Base-by-base conservation (phyloP, 2,113 vertebrate species). In the Cryptomyrus ogoouensis region DNA sequence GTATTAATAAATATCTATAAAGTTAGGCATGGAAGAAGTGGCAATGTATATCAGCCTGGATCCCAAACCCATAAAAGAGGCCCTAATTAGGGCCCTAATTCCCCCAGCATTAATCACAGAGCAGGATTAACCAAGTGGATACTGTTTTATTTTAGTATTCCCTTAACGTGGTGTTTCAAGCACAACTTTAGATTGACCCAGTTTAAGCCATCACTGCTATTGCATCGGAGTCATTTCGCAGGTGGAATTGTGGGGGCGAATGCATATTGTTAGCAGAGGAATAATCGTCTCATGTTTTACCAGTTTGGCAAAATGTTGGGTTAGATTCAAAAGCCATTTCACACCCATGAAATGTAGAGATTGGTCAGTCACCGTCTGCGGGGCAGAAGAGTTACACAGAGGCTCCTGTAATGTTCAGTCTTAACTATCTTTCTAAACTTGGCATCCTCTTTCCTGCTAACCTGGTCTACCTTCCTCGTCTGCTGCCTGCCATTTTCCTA, bases 361-460 rank as follows among this genome's bases (percentile, higher is more conserved):
- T 53, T 31, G n/a, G 49, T 27, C 8, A 21, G 27, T 88, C 52
- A 24, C 17, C 3, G 9, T 39, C 9, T 88, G 15, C 21, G 31
- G 52, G 15, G 12, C 83, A 86, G 39, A 13, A 46, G 83, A 86
- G 27, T 77, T 83, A 62, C 3, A 56, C 58, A 9, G 52, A 53
- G 86, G 90, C 88, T 85, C 90, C 49, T 87, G 66, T 24, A 84
- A 49, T 6, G 19, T 47, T 31, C 46, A 90, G 70, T 89, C 90
- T 46, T 92, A 84, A 92, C 85, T 83, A 15, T 49, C 66, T 58
- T 88, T 86, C 90, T 84, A 77, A 91, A 93, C 91, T 84, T 83
- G 92, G 92, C 93, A 89, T 92, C 53, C 66, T 58, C 24, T 91
- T 85, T 92, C 90, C 91, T 92, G 56, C 91, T 87, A 92, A 56